A percentile compares a stretch with the other conserved stretches of the same genome.
Evolutionary conservation across 1,140 invertebrate genomes (phyloP).

Genomic region (Apis laboriosa): DNA sequence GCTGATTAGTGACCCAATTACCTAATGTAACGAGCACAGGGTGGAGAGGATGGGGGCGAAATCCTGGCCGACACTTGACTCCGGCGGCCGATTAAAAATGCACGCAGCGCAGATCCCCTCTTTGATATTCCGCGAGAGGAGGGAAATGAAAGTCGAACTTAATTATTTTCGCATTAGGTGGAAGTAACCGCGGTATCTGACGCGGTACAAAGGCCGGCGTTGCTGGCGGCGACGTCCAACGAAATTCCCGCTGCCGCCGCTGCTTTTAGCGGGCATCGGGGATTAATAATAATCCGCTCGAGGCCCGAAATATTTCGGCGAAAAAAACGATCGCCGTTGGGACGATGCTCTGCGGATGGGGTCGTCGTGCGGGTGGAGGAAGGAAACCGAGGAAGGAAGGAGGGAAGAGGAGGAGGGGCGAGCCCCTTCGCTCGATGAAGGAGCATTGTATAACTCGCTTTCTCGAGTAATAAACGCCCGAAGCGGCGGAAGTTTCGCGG

Average conservation of each 20-base stretch:
- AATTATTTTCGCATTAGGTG: slow-evolving; percentile 56
- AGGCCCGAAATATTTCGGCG: slow-evolving; percentile 33
- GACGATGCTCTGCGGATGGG: no score
- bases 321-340: slow-evolving; percentile 9
- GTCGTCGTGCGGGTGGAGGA: neutral
- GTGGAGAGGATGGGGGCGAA: no score
- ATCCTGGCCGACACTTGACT: neutral
- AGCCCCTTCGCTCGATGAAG: slow-evolving; percentile 11
- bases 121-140: slow-evolving; percentile 20
- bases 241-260: slow-evolving; percentile 41
- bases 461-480: slow-evolving; percentile 51
- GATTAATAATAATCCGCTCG: slow-evolving; percentile 47
- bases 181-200: slow-evolving; percentile 47
- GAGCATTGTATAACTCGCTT: slow-evolving; percentile 58
- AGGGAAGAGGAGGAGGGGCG: neutral
- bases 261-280: slow-evolving; percentile 59
- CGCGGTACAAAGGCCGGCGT: slow-evolving; percentile 21
- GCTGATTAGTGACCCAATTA: slow-evolving; percentile 43
- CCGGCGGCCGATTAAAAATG: slow-evolving; percentile 39
- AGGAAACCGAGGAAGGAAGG: no score
- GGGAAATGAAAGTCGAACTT: slow-evolving; percentile 51
- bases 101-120: neutral
- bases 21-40: slow-evolving; percentile 30
- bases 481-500: slow-evolving; percentile 48
- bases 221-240: neutral